Conservation (phyloP, 2,888 invertebrate species). For the Drosophila kokeensis region DNA sequence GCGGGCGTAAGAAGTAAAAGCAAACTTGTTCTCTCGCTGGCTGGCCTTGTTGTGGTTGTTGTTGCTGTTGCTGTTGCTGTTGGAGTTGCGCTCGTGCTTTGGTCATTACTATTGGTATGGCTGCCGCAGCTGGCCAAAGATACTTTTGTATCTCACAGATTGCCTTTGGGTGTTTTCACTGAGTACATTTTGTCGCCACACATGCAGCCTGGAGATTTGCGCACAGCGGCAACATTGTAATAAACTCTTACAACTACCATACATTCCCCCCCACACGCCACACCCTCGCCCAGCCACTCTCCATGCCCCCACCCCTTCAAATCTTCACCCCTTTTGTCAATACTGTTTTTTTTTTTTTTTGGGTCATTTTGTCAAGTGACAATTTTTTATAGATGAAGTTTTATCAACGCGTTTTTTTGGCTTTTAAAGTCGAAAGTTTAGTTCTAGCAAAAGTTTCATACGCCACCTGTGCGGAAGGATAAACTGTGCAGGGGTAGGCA, state of each 20-base stretch:
- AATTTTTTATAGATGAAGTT: slow-evolving; percentile 38
- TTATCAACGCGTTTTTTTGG: slow-evolving; percentile 20
- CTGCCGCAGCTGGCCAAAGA: slow-evolving; percentile 63
- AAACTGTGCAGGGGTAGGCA: no score
- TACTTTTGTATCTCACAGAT: slow-evolving; percentile 63
- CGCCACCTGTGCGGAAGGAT: slow-evolving; percentile 22
- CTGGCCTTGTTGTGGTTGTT: background rate
- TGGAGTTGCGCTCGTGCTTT: slow-evolving; percentile 70
- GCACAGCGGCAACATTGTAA: slow-evolving; percentile 45
- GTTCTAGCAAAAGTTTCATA: slow-evolving; percentile 34
- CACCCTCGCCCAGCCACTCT: background rate
- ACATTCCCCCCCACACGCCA: background rate
- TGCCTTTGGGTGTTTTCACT: slow-evolving; percentile 71
- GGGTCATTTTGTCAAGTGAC: slow-evolving; percentile 53
- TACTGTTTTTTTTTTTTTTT: background rate
- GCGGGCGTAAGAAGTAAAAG: slow-evolving; percentile 52
- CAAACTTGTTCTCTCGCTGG: slow-evolving; percentile 15
- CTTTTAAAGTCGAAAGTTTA: slow-evolving; percentile 51
- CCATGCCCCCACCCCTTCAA: background rate
- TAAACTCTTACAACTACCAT: slow-evolving; percentile 33
- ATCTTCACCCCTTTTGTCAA: background rate
- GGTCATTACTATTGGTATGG: slow-evolving; percentile 74
- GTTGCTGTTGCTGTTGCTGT: background rate
- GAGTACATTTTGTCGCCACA: slow-evolving; percentile 55
- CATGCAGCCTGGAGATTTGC: slow-evolving; percentile 46